Evolutionary conservation across 2,797 vertebrate species (phyloP).

Genomic region (Sebastes taczanowskii): DNA sequence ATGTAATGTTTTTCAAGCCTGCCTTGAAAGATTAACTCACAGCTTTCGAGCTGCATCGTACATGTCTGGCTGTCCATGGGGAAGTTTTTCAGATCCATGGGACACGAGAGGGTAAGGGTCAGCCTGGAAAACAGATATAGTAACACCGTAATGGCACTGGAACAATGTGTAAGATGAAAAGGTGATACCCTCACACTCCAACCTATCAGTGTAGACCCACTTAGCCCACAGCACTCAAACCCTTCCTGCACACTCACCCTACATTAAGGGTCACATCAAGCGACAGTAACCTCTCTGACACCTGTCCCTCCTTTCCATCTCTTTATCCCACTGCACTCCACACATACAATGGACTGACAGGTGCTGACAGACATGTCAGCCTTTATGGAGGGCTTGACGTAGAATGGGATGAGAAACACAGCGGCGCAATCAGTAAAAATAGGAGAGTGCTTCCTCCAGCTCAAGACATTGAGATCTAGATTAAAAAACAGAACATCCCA

Average conservation of each 20-base stretch:
- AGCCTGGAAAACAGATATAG: slow-evolving; percentile 79
- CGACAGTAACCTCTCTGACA: slow-evolving; percentile 13
- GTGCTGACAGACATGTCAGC: slow-evolving; percentile 39
- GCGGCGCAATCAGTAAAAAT: neutral
- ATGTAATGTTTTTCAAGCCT: neutral
- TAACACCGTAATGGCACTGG: neutral
- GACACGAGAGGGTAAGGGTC: slow-evolving; percentile 93
- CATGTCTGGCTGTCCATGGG: slow-evolving; percentile 97
- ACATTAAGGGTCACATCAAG: slow-evolving; percentile 34
- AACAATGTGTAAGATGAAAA: slow-evolving; percentile 18
- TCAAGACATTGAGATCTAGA: neutral
- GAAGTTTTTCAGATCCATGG: slow-evolving; percentile 97
- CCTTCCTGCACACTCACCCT: slow-evolving; percentile 20
- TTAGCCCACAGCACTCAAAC: slow-evolving; percentile 13
- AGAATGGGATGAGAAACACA: slow-evolving; percentile 15
- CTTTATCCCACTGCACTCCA: neutral
- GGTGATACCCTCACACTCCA: neutral
- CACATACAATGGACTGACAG: slow-evolving; percentile 17
- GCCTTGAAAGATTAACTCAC: slow-evolving; percentile 82
- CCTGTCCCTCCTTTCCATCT: slow-evolving; percentile 19
- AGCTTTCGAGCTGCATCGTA: slow-evolving; percentile 96
- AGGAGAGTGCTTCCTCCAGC: neutral
- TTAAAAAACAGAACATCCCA: neutral
- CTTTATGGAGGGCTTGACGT: slow-evolving; percentile 1
- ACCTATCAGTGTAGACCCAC: neutral